Evolutionary conservation across 1,140 invertebrate species (phyloP).

Genomic region (Atta cephalotes): DNA sequence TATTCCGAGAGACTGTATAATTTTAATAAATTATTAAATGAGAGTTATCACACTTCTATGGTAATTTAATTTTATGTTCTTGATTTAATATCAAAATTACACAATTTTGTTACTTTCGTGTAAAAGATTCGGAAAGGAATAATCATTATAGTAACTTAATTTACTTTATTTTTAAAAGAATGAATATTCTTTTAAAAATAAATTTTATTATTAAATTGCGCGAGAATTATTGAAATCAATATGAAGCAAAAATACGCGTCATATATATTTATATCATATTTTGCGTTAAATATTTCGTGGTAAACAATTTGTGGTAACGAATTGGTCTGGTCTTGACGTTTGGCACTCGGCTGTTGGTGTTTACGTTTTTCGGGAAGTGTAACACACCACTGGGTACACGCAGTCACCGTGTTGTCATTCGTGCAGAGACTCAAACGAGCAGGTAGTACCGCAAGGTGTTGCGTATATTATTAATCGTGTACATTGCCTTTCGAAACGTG

Average conservation of each 20-base stretch:
- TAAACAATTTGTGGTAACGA: slow-evolving; percentile 28
- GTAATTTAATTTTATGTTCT: neutral
- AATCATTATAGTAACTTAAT: neutral
- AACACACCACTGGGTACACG: neutral
- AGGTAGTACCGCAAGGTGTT: neutral
- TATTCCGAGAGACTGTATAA: neutral
- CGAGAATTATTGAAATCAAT: slow-evolving; percentile 1
- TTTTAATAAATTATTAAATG: slow-evolving; percentile 4
- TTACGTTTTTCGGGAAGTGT: slow-evolving; percentile 25
- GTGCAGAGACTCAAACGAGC: neutral
- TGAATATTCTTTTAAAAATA: neutral
- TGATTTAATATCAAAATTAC: slow-evolving; percentile 1
- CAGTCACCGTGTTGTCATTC: slow-evolving; percentile 12
- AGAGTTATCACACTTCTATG: neutral
- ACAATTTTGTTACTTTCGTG: neutral
- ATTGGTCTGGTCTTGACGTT: slow-evolving; percentile 17
- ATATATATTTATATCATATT: slow-evolving; percentile 6
- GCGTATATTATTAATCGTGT: neutral
- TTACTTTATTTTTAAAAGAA: neutral
- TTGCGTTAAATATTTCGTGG: slow-evolving; percentile 12
- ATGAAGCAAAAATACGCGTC: neutral
- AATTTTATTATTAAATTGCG: neutral
- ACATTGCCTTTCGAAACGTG: slow-evolving; percentile 1
- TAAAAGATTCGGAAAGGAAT: neutral
- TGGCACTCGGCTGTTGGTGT: neutral